phyloP scores from a whole-genome alignment of 1,140 invertebrate genomes.

The Xylocopa sonorina region DNA sequence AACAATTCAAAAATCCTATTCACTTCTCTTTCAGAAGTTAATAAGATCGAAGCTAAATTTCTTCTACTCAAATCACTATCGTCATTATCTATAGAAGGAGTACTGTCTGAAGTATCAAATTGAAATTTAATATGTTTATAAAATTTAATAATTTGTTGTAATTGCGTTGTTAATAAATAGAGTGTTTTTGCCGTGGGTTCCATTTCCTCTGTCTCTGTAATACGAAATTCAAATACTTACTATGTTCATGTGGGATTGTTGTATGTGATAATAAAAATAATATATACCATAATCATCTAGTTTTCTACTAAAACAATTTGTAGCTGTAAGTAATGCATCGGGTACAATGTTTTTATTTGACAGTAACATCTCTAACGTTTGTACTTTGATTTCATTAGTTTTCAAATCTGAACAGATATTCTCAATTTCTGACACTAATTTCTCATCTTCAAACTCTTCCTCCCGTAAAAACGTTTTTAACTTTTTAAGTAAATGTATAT shows the following conservation, averaged over 20 bases:
- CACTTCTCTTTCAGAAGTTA: slow-evolving; percentile 74
- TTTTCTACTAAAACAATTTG: slow-evolving; percentile 79
- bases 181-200: slow-evolving; percentile 72
- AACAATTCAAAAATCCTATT: slow-evolving; percentile 72
- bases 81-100: slow-evolving; percentile 64
- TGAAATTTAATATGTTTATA: slow-evolving; percentile 76
- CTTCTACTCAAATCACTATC: slow-evolving; percentile 60
- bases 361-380: slow-evolving; percentile 88
- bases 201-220: slow-evolving; percentile 68
- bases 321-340: slow-evolving; percentile 83
- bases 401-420: slow-evolving; percentile 86
- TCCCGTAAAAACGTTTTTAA: slow-evolving; percentile 87
- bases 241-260: not conserved
- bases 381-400: slow-evolving; percentile 87
- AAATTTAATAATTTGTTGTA: slow-evolving; percentile 77
- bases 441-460: slow-evolving; percentile 82
- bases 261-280: slow-evolving; percentile 5
- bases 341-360: slow-evolving; percentile 84
- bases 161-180: slow-evolving; percentile 69
- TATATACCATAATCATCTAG: slow-evolving; percentile 62
- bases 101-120: slow-evolving; percentile 75
- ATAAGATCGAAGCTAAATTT: slow-evolving; percentile 66
- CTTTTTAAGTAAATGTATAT: slow-evolving; percentile 92
- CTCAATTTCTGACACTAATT: slow-evolving; percentile 80
- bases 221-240: not conserved